Conservation (phyloP, 2,113 vertebrate species). For the Hystrix brachyura region DNA sequence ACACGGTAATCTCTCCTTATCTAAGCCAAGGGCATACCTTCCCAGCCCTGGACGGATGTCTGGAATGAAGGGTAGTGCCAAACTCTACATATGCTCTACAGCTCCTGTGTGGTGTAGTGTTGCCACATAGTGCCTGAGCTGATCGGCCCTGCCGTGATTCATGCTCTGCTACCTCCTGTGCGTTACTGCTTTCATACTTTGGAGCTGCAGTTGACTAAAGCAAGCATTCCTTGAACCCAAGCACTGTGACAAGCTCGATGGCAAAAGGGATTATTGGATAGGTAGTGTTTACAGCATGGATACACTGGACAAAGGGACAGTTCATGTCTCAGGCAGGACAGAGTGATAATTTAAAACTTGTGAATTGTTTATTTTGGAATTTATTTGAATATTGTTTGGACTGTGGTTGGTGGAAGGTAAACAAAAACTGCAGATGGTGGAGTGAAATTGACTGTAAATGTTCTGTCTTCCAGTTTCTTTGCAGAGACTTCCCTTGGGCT, state of each 20-base stretch:
- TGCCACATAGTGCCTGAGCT: neutral
- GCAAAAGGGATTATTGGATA: neutral
- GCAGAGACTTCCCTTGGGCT: neutral
- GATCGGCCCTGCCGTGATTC: neutral
- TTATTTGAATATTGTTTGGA: neutral
- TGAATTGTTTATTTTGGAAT: neutral
- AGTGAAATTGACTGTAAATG: neutral
- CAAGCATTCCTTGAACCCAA: neutral
- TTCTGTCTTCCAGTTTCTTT: neutral
- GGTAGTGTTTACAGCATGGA: neutral
- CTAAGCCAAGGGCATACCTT: neutral
- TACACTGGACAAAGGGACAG: too few species aligned
- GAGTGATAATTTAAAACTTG: neutral
- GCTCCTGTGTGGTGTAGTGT: neutral
- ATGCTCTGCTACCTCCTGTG: neutral
- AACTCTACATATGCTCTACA: too few species aligned
- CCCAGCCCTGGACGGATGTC: neutral
- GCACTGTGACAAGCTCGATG: neutral
- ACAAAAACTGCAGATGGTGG: neutral
- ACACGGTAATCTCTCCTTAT: neutral
- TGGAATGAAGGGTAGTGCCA: neutral
- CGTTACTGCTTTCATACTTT: neutral
- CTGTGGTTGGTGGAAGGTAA: neutral
- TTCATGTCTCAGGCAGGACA: neutral
- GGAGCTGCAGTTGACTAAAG: too few species aligned